Base-by-base conservation (phyloP, 2,797 vertebrate genomes). In the Parambassis ranga region DNA sequence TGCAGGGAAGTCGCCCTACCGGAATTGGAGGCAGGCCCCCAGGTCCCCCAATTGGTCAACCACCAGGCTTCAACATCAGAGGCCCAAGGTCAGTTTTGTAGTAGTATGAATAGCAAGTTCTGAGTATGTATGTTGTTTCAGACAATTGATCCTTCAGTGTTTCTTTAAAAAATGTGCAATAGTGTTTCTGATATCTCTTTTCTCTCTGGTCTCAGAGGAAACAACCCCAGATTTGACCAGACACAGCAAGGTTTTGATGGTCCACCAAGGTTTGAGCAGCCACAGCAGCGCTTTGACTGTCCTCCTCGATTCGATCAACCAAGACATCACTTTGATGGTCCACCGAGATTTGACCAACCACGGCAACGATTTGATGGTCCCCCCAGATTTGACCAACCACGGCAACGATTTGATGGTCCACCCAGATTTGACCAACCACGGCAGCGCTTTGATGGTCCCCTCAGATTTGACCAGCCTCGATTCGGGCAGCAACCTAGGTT, bases 321-420 rank as follows among this genome's bases (percentile, higher is more conserved):
- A 23, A 67, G 30, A 1, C 71, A 72, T 10, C 69, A 71, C 6
- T 97, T 97, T 91, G 93, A 96, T 67, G 93, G 91, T 58, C 91
- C 93, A 4, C 87, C 88, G n/a, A 88, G 92, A 71, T 96, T 95
- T 78, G 91, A 93, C 79, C 90, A 88, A 61, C 91, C 89, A 53
- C 66, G 20, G 0, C 74, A 74, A 1, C 82, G 75, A 9, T 98
- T 98, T 91, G 93, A 96, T 75, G 92, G 91, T 57, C 93, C 94
- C 4, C 81, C 90, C 23, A 87, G 91, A 76, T 96, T 95, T 90
- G 93, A 93, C 77, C 88, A 87, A 49, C 90, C 88, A 23, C 73
- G 57, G 23, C 81, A 84, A 3, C 87, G 84, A 3, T 93, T 93
- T 87, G 90, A 92, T 67, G 88, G 82, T 43, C 90, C 84, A 10